phyloP scores from a whole-genome alignment of 2,888 invertebrate species.

The Andricus curvator region DNA sequence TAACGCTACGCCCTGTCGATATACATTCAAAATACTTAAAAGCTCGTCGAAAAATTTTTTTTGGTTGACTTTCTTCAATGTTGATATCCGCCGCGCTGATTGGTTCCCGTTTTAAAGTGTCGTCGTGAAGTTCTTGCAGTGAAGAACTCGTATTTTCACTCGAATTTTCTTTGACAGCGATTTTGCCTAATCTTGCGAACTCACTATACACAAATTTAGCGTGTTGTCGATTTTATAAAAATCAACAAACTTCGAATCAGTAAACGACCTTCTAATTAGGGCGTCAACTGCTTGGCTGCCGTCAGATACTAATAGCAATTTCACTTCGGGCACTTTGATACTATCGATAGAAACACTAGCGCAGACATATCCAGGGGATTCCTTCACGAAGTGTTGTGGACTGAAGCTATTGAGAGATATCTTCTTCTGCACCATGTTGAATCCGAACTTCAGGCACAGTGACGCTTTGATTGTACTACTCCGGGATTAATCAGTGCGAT shows the following conservation, averaged over 20 bases:
- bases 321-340: not conserved
- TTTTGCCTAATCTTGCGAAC: not conserved
- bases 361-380: too few species aligned
- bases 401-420: too few species aligned
- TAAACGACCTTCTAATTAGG: not conserved
- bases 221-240: not conserved
- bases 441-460: too few species aligned
- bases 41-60: constrained; percentile 22
- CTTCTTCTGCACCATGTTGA: too few species aligned
- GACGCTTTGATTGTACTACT: too few species aligned
- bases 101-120: too few species aligned
- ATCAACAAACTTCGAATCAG: not conserved
- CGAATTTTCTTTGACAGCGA: too few species aligned
- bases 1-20: constrained; percentile 35
- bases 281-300: not conserved
- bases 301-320: not conserved
- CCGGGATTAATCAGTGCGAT: not conserved
- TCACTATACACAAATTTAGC: too few species aligned
- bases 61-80: constrained; percentile 18
- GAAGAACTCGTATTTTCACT: not conserved
- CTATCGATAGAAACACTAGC: not conserved
- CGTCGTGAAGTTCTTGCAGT: not conserved
- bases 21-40: constrained; percentile 17
- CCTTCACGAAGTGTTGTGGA: too few species aligned
- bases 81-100: constrained; percentile 22